These are phyloP conservation scores for Rugalucina vietnamica DNA, from an alignment of 2,888 invertebrate genomes.

Conservation along the genomic window DNA sequence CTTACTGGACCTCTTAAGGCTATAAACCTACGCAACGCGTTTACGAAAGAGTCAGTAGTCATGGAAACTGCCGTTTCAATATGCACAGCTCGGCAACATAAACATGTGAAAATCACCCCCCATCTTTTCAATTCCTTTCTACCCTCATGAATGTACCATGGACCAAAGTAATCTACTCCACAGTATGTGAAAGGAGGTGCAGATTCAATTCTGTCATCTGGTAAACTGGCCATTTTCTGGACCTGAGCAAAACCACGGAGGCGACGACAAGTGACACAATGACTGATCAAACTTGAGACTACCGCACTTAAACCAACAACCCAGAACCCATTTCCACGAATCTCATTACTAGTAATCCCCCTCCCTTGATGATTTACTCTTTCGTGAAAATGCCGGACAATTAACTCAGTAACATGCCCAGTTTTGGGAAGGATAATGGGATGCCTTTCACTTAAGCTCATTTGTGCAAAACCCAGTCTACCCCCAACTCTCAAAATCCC, in stretches of 20 bases:
- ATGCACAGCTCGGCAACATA: constrained; percentile 39
- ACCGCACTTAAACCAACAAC: not conserved
- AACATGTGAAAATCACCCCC: constrained; percentile 41
- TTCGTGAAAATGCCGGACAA: not conserved
- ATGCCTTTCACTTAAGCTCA: not conserved
- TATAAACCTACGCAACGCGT: constrained; percentile 41
- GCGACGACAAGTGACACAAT: not conserved
- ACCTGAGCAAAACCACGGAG: not conserved
- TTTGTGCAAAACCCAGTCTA: not conserved
- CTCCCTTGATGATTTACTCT: not conserved
- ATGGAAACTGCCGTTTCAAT: constrained; percentile 32
- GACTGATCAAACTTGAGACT: not conserved
- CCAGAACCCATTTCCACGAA: not conserved
- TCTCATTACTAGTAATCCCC: not conserved
- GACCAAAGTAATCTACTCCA: constrained; percentile 26
- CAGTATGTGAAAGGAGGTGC: constrained; percentile 32
- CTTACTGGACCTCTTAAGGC: constrained; percentile 31
- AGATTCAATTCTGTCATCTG: constrained; percentile 13
- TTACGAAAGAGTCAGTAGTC: constrained; percentile 44
- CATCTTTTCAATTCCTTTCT: constrained; percentile 36
- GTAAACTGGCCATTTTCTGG: not conserved
- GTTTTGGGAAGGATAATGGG: not conserved
- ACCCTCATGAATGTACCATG: constrained; percentile 8
- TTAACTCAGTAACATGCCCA: not conserved
- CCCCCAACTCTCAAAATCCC: not conserved